These are phyloP conservation scores for Cardiocondyla obscurior DNA, from an alignment of 1,140 invertebrate genomes.

Conservation along the genomic window DNA sequence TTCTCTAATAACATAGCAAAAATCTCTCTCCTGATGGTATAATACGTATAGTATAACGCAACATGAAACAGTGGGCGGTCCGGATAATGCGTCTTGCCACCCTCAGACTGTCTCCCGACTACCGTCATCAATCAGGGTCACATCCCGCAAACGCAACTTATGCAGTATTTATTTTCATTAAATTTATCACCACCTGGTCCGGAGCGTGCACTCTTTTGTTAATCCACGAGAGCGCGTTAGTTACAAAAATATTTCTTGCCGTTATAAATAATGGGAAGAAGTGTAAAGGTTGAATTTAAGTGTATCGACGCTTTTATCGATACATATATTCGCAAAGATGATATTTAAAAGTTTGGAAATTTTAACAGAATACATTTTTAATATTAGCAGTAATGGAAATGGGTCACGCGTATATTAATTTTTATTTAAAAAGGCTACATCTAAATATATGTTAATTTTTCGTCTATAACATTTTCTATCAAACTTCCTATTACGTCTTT, in stretches of 20 bases:
- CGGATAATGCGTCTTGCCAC: slow-evolving; percentile 83
- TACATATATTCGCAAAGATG: neutral
- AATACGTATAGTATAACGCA: too few species aligned
- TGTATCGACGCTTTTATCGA: neutral
- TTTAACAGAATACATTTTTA: slow-evolving; percentile 6
- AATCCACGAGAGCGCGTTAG: neutral
- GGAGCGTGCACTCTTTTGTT: neutral
- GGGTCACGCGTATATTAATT: neutral
- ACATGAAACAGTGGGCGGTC: slow-evolving; percentile 80
- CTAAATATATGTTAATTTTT: neutral
- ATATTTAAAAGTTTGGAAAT: neutral
- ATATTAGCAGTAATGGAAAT: neutral
- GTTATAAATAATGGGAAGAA: neutral
- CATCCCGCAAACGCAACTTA: slow-evolving; percentile 77
- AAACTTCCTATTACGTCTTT: neutral
- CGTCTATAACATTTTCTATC: neutral
- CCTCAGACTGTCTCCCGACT: slow-evolving; percentile 78
- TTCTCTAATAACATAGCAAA: slow-evolving; percentile 66
- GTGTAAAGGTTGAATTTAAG: neutral
- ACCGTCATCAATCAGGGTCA: slow-evolving; percentile 83
- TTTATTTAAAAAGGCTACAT: neutral
- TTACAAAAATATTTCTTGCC: neutral
- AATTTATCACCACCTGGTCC: slow-evolving; percentile 63
- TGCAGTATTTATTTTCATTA: slow-evolving; percentile 84
- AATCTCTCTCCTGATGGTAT: slow-evolving; percentile 74